These are phyloP conservation scores for Rhagophthalmus giganteus DNA, from an alignment of 2,888 invertebrate genomes.

Conservation along the genomic window DNA sequence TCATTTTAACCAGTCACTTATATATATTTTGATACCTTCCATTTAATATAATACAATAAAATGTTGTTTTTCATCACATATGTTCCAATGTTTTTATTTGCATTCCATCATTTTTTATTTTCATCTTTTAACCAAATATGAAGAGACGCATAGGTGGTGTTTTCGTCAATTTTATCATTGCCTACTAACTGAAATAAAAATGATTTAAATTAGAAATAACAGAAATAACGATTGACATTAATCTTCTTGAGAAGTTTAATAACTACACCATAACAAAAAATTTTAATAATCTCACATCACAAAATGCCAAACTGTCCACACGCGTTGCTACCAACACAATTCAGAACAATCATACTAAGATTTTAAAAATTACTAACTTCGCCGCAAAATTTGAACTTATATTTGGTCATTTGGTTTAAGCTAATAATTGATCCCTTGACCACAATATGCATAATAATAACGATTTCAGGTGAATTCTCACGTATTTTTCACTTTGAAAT, in stretches of 20 bases:
- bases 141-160: constrained; percentile 50
- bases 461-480: not conserved
- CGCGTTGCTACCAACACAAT: constrained; percentile 54
- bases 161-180: constrained; percentile 47
- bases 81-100: constrained; percentile 58
- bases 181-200: constrained; percentile 45
- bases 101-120: constrained; percentile 57
- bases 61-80: constrained; percentile 56
- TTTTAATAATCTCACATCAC: constrained; percentile 57
- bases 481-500: too few relatives aligned
- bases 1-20: constrained; percentile 41
- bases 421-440: too few relatives aligned
- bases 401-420: not conserved
- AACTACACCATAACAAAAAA: constrained; percentile 54
- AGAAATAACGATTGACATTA: constrained; percentile 47
- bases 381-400: constrained; percentile 13
- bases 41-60: constrained; percentile 48
- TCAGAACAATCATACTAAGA: constrained; percentile 10
- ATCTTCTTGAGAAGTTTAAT: constrained; percentile 49
- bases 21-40: constrained; percentile 42
- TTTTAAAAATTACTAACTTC: constrained; percentile 8
- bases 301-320: constrained; percentile 59
- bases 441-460: not conserved
- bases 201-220: constrained; percentile 41
- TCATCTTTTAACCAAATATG: constrained; percentile 56